A percentile compares a stretch with the other conserved stretches of the same genome.
phyloP scores from a whole-genome alignment of 2,113 vertebrate genomes.

The Raja brachyura region DNA sequence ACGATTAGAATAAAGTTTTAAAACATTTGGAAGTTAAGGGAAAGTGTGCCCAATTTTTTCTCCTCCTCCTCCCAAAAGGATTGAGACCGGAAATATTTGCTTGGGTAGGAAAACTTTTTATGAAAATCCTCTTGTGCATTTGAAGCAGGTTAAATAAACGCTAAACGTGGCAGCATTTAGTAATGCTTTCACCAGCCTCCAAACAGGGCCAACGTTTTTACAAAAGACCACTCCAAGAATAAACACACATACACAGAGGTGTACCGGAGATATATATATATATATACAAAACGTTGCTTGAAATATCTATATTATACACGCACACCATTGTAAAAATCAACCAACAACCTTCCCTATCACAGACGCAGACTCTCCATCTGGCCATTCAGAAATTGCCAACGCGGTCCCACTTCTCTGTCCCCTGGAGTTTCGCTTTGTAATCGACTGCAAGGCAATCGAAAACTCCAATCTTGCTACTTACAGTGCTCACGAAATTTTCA shows the following conservation, averaged over 20 bases:
- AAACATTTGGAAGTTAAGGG: not conserved
- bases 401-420: not conserved
- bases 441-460: not conserved
- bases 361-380: not conserved
- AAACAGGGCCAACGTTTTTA: not conserved
- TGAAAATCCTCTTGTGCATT: not conserved
- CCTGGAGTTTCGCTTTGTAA: not conserved
- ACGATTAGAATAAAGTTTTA: not conserved
- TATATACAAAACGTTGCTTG: not conserved
- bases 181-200: not conserved
- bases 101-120: not conserved
- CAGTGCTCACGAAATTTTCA: not conserved
- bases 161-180: constrained; percentile 4
- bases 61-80: not conserved
- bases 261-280: no score
- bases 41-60: not conserved
- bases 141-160: not conserved
- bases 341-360: not conserved
- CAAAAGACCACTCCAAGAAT: not conserved
- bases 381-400: not conserved
- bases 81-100: not conserved
- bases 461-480: not conserved
- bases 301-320: not conserved
- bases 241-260: not conserved
- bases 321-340: not conserved